Evolutionary conservation across 1,140 invertebrate species (phyloP).

Genomic region (Cydia strobilella): DNA sequence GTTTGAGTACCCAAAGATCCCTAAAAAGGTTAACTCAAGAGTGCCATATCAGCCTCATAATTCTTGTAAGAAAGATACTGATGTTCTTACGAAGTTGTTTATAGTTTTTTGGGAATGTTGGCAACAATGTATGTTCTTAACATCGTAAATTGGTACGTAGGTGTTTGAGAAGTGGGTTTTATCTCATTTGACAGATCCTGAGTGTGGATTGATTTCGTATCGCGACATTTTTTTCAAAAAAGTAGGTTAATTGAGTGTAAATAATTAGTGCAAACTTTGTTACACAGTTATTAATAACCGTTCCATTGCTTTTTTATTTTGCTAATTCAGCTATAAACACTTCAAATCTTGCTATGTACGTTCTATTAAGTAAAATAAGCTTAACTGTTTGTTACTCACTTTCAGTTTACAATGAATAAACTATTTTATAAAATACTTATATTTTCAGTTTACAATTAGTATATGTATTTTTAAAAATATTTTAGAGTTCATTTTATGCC

Average conservation of each 20-base stretch:
- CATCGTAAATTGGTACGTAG: slow-evolving; percentile 33
- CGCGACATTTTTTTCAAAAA: not conserved
- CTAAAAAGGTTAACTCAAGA: slow-evolving; percentile 43
- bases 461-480: no score
- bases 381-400: no score
- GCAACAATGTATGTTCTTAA: slow-evolving; percentile 41
- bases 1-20: slow-evolving; percentile 33
- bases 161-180: slow-evolving; percentile 20
- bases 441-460: no score
- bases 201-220: slow-evolving; percentile 17
- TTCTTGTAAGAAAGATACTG: slow-evolving; percentile 44
- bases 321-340: no score
- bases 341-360: no score
- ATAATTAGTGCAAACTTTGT: not conserved
- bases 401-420: no score
- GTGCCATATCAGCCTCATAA: slow-evolving; percentile 39
- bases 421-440: no score
- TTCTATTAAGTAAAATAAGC: no score
- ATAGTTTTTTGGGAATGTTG: slow-evolving; percentile 40
- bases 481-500: not conserved
- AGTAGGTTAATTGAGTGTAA: not conserved
- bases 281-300: no score
- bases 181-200: slow-evolving; percentile 3
- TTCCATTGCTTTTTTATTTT: no score
- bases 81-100: slow-evolving; percentile 40